Percentiles rank a stretch among this genome's conserved stretches.
These are phyloP conservation scores for Cephus sareptanus DNA, from an alignment of 2,888 invertebrate species.

Conservation along the genomic window DNA sequence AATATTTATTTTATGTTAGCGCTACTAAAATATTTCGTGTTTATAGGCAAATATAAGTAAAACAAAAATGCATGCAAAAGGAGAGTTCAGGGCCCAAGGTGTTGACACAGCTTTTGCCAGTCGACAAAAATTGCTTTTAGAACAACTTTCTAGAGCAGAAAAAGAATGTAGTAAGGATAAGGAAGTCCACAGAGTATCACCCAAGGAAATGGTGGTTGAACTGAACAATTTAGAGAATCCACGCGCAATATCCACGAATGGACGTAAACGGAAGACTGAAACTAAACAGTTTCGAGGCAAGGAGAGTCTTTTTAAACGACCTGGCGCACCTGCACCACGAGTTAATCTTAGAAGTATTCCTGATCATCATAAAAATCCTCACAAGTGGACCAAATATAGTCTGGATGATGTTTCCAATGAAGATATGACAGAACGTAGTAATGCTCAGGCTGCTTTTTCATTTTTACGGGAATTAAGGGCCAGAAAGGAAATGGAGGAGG, in stretches of 20 bases:
- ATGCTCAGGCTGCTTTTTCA: conserved; percentile 81
- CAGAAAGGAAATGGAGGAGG: conserved; percentile 61
- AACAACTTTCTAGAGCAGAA: conserved; percentile 75
- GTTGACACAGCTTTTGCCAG: conserved; percentile 65
- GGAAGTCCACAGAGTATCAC: conserved; percentile 38
- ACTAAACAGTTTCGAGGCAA: conserved; percentile 75
- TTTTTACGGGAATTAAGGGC: conserved; percentile 78
- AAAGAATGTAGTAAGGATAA: conserved; percentile 67
- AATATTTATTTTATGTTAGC: not conserved
- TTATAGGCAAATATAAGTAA: not conserved
- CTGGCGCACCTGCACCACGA: conserved; percentile 73
- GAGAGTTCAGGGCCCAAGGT: conserved; percentile 38
- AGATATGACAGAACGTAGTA: conserved; percentile 83
- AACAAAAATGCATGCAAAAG: not conserved
- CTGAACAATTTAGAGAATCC: conserved; percentile 2
- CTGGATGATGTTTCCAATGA: conserved; percentile 80
- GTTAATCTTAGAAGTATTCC: conserved; percentile 63
- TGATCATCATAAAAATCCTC: conserved; percentile 77
- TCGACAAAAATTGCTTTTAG: conserved; percentile 78
- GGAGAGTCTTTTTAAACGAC: conserved; percentile 84
- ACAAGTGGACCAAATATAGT: conserved; percentile 85
- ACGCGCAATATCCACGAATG: conserved; percentile 54
- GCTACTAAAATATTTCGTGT: not conserved
- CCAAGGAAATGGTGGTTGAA: conserved; percentile 12
- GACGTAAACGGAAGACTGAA: conserved; percentile 67